Evolutionary conservation across 2,113 vertebrate genomes (phyloP).

Genomic region (Epinephelus fuscoguttatus): DNA sequence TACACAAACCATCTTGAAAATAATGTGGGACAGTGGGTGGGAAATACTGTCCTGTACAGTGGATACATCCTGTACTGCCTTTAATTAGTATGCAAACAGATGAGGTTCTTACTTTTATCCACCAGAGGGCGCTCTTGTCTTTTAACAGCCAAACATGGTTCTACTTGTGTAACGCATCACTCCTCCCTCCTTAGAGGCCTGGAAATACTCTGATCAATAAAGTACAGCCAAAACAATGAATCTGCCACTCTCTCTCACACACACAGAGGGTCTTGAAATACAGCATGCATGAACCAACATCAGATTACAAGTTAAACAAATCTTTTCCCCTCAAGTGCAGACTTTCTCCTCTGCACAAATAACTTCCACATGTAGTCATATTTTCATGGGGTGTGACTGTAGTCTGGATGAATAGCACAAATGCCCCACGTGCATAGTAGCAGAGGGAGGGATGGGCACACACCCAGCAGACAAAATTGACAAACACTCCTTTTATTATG

Average conservation of each 20-base stretch:
- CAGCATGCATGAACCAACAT: neutral
- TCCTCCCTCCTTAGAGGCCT: neutral
- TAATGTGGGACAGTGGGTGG: neutral
- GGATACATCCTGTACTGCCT: too few species aligned
- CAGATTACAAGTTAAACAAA: neutral
- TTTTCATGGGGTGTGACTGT: constrained; percentile 56
- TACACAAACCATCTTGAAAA: neutral
- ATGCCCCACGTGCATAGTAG: constrained; percentile 8
- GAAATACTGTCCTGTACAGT: neutral
- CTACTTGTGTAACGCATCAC: neutral
- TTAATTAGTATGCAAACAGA: too few species aligned
- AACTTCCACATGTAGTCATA: constrained; percentile 46
- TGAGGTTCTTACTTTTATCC: constrained; percentile 9
- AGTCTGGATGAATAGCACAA: constrained; percentile 24
- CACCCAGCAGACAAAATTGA: constrained; percentile 26
- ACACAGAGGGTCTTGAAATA: too few species aligned
- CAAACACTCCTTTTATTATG: neutral
- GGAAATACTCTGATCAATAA: constrained; percentile 26
- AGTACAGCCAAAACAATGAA: neutral
- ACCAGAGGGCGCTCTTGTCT: constrained; percentile 47
- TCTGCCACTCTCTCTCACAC: neutral
- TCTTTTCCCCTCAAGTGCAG: neutral
- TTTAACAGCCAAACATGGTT: neutral
- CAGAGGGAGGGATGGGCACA: constrained; percentile 1
- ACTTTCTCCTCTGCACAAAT: constrained; percentile 12